Base-by-base conservation (phyloP, 92 coral and sea anemone species). In the Bergia puertoricense region DNA sequence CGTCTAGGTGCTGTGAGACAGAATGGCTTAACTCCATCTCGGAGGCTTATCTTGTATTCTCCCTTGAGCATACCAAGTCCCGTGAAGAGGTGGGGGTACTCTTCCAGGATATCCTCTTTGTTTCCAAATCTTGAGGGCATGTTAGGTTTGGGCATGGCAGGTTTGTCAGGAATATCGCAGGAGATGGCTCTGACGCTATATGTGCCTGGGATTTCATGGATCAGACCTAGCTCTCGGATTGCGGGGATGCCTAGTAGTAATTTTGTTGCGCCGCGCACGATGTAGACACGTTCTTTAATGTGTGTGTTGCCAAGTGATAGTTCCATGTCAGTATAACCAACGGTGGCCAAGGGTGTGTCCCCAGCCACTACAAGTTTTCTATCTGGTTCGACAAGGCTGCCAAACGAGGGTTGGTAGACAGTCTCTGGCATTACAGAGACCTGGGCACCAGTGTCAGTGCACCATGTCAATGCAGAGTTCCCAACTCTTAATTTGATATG, bases 371-470 rank as follows among this genome's bases (percentile, higher is more conserved):
- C 89, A 16, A 89, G 89, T 57, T 89, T 88, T 73, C 90, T 81
- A 85, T 93, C 88, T 8, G 91, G 40, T 74, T 48, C 48, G 68
- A 83, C 30, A 40, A 93, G 88, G 18, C 30, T 66, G 23, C 81
- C 89, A 80, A 68, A 80, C n/a, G 85, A 79, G 57, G 59, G 67
- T 69, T 89, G 56, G 81, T 85, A 91, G 6, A 54, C 59, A 37
- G 88, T 80, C 73, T 91, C 89, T 3, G 92, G 92, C 59, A 85
- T 76, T 8, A 91, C 91, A 51, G 95, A 89, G 66, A 93, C 94
- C 50, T 93, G 90, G 0, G 91, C 94, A 85, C 92, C 92, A 44
- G 93, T 91, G 76, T 88, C 88, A 23, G 88, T 46, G 38, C 89
- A 85, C 86, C 89, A 91, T 54, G 81, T 81, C 68, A 91, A 16